Evolutionary conservation across 1,140 invertebrate species (phyloP).

Genomic region (Bombus huntii): DNA sequence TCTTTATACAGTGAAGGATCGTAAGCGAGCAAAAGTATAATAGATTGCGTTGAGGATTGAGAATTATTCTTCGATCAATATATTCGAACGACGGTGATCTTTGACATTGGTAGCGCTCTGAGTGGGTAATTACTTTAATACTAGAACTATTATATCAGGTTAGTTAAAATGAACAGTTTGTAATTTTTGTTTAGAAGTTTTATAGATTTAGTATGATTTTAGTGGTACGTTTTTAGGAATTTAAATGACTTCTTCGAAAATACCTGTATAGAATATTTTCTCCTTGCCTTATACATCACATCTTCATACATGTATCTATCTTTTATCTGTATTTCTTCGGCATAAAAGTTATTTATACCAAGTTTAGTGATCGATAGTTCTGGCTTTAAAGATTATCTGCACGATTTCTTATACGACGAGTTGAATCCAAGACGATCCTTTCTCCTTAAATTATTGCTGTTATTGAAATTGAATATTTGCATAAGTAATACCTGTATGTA

Average conservation of each 20-base stretch:
- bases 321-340: too few species aligned
- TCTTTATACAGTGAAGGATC: not conserved
- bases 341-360: too few species aligned
- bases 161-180: not conserved
- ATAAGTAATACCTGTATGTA: not conserved
- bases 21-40: not conserved
- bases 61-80: not conserved
- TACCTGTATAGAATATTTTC: too few species aligned
- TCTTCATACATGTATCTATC: too few species aligned
- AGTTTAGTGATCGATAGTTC: too few species aligned
- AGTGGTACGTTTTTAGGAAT: not conserved
- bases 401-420: not conserved
- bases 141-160: not conserved
- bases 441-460: not conserved
- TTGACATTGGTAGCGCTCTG: not conserved
- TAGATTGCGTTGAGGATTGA: not conserved
- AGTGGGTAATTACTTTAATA: not conserved
- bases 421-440: not conserved
- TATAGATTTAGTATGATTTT: not conserved
- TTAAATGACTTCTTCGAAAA: not conserved
- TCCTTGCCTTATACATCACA: too few species aligned
- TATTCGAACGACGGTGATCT: not conserved
- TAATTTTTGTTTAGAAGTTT: not conserved
- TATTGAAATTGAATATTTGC: not conserved
- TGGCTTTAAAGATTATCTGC: too few species aligned